Percentiles rank a stretch among this genome's conserved stretches.
Evolutionary conservation across 1,140 invertebrate genomes (phyloP).

Genomic region (Bombus confusus): DNA sequence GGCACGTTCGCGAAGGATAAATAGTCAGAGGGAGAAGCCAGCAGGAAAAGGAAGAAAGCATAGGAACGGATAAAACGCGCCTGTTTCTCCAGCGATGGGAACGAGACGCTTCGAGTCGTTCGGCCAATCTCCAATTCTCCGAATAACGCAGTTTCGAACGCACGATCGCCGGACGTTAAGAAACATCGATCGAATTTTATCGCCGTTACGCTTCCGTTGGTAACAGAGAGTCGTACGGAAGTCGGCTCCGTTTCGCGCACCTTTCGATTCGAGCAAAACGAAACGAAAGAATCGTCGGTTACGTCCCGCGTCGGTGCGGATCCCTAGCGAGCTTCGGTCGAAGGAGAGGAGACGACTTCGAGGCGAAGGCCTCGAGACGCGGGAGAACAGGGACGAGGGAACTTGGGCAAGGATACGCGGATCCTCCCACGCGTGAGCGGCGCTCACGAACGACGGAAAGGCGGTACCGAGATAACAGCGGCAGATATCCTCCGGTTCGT

Average conservation of each 20-base stretch:
- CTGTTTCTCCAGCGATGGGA: not conserved
- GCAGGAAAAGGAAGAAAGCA: conserved; percentile 7
- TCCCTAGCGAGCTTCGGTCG: not conserved
- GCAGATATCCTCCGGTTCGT: conserved; percentile 13
- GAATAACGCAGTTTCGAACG: too few relatives aligned
- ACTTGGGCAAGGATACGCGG: conserved; percentile 41
- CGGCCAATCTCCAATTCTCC: too few relatives aligned
- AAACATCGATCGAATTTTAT: too few relatives aligned
- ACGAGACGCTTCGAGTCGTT: not conserved
- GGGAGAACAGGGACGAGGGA: not conserved
- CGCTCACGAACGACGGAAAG: conserved; percentile 55
- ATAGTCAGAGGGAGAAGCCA: conserved; percentile 25
- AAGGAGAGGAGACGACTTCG: not conserved
- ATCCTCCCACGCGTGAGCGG: conserved; percentile 53
- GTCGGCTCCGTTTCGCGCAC: too few relatives aligned
- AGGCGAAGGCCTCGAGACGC: not conserved
- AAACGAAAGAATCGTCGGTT: too few relatives aligned
- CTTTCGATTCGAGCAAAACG: fast-evolving
- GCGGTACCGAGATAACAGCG: conserved; percentile 50
- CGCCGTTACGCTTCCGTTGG: too few relatives aligned
- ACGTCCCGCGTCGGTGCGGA: too few relatives aligned
- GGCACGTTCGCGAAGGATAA: conserved; percentile 25
- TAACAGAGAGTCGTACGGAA: too few relatives aligned
- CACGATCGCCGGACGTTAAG: fast-evolving
- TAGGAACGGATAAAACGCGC: not conserved